Evolutionary conservation across 2,888 invertebrate species (phyloP).

Genomic region (Drosophila aldrichi): DNA sequence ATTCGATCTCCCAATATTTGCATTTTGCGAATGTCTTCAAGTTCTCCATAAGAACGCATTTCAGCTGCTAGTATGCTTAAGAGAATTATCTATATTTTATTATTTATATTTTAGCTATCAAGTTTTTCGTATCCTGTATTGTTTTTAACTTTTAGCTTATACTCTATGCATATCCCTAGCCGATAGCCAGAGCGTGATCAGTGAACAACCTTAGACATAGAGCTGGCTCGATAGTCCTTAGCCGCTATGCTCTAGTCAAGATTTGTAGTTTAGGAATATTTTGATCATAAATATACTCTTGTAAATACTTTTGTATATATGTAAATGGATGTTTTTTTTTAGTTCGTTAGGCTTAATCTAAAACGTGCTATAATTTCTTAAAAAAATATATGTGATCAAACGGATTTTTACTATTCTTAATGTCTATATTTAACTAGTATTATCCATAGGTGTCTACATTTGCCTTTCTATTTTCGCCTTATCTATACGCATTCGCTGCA

Average conservation of each 20-base stretch:
- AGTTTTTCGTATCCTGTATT: slow-evolving; percentile 29
- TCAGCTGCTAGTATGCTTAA: slow-evolving; percentile 49
- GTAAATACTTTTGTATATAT: slow-evolving; percentile 12
- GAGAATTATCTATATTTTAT: slow-evolving; percentile 32
- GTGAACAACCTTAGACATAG: not conserved
- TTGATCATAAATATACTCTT: slow-evolving; percentile 13
- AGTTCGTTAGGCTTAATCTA: not conserved
- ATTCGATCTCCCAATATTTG: slow-evolving; percentile 48
- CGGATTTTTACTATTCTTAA: not conserved
- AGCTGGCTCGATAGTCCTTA: not conserved
- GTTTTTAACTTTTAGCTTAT: slow-evolving; percentile 21
- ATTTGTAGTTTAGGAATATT: not conserved
- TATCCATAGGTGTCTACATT: slow-evolving; percentile 11
- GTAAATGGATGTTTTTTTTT: not conserved
- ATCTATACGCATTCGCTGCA: slow-evolving; percentile 17
- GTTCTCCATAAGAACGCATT: slow-evolving; percentile 39
- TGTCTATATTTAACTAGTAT: not conserved
- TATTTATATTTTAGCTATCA: slow-evolving; percentile 14
- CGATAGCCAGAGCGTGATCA: slow-evolving; percentile 1
- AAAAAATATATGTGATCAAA: not conserved
- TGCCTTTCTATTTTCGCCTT: slow-evolving; percentile 13
- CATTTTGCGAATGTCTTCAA: slow-evolving; percentile 61
- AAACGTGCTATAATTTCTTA: no score
- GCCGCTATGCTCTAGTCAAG: not conserved
- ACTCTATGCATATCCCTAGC: slow-evolving; percentile 17